A percentile compares a stretch with the other conserved stretches of the same genome.
Evolutionary conservation across 2,797 vertebrate species (phyloP).

Genomic region (Myotis pilosus): DNA sequence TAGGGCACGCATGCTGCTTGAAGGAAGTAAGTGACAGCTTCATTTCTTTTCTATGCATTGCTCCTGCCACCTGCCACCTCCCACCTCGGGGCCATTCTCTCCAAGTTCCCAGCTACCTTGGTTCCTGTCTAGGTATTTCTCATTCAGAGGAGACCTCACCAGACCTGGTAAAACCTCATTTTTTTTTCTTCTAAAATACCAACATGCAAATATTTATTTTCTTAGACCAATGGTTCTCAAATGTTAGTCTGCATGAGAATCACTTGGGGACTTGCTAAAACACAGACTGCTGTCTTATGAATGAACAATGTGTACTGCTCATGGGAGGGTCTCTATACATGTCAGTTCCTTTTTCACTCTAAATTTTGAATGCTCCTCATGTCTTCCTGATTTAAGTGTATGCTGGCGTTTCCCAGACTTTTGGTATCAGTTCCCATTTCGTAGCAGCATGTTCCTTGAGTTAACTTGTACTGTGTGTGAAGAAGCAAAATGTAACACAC

Average conservation of each 20-base stretch:
- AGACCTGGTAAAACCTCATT: not conserved
- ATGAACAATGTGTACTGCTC: not conserved
- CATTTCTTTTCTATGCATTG: not conserved
- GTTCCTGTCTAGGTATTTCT: not conserved
- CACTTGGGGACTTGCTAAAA: not conserved
- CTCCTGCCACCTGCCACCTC: accelerated
- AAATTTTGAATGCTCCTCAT: not conserved
- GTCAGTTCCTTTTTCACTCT: not conserved
- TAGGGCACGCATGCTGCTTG: accelerated
- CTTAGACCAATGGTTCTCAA: constrained; percentile 18
- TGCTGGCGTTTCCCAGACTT: not conserved
- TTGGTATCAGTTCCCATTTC: not conserved
- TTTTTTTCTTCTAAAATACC: not conserved
- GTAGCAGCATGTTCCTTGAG: not conserved
- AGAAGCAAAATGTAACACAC: not conserved
- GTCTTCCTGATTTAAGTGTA: not conserved
- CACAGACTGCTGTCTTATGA: not conserved
- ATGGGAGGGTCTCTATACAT: not conserved
- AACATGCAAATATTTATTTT: not conserved
- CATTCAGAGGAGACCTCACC: not conserved
- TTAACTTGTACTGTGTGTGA: not conserved
- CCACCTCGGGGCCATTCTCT: not conserved
- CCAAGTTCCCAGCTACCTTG: not conserved
- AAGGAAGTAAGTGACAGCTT: accelerated
- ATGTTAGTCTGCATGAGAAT: not conserved